These are phyloP conservation scores for Sitobion miscanthi DNA, from an alignment of 1,140 invertebrate genomes.

Conservation along the genomic window DNA sequence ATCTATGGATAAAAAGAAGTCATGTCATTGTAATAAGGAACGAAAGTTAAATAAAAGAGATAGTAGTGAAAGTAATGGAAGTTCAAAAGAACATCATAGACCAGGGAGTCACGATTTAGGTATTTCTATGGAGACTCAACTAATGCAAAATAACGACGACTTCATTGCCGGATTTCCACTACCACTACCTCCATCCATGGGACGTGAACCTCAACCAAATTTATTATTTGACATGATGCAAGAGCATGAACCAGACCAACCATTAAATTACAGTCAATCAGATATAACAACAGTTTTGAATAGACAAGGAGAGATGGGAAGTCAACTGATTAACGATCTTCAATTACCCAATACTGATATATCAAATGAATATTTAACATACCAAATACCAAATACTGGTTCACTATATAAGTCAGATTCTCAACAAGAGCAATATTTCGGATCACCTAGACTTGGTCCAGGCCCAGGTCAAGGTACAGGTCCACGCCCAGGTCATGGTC, in stretches of 20 bases:
- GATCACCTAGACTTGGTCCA: too few species aligned
- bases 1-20: too few species aligned
- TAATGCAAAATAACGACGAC: not conserved
- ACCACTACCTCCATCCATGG: not conserved
- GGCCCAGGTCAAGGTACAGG: not conserved
- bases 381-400: not conserved
- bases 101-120: not conserved
- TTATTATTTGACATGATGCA: not conserved
- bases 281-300: not conserved
- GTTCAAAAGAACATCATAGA: not conserved
- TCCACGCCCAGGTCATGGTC: too few species aligned
- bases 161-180: not conserved
- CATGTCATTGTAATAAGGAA: not conserved
- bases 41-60: slow-evolving; percentile 3
- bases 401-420: not conserved
- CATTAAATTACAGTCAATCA: not conserved
- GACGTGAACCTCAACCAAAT: not conserved
- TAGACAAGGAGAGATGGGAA: not conserved
- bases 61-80: not conserved
- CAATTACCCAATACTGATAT: not conserved
- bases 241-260: not conserved
- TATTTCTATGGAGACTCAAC: not conserved
- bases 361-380: not conserved
- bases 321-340: not conserved
- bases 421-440: not conserved